Evolutionary conservation across 1,140 invertebrate species (phyloP), one percentile per base, ranked within the genome.

Genomic region (Calycopis cecrops): DNA sequence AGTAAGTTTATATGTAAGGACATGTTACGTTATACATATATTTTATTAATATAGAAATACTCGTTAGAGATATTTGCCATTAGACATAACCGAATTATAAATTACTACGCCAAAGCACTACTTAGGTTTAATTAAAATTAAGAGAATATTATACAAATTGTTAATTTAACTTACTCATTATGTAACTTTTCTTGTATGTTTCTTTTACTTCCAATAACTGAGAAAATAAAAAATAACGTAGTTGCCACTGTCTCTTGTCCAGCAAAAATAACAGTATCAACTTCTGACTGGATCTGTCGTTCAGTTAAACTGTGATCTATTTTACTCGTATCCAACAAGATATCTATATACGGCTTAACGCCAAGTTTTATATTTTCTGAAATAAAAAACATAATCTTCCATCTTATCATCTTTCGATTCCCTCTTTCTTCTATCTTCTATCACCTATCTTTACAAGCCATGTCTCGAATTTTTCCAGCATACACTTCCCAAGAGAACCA

Each of bases 231-330:
- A 12, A 60, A 58, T 0, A 76, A 44, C 0, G 66, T 66, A n/a
- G 57, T 63, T 0, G 77, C 73, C 0, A 63, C 59, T 0, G 77
- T 80, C 50, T 80, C 77, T 12, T 76, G 73, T 1, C 77, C 77
- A 0, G 59, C 76, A 1, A 80, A 17, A 1, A 76, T 71, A n/a
- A 77, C 67, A 1, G 76, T 81, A 51, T 81, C 63, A 7, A 79
- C 65, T 54, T 84, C 80, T 1, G 64, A 55, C 38, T 50, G 53
- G 14, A 81, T 71, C 55, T 80, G 72, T 9, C 65, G 10, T 14
- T 63, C 60, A 7, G 69, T 72, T 16, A 79, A 47, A 12, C 35
- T 59, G 0, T 63, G 51, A 12, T 76, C 76, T 1, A 12, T 37
- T 38, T 65, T 65, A 6, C 59, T 57, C 4, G 78, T 11, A 8